These are phyloP conservation scores for Arizona elegans DNA, from an alignment of 2,113 vertebrate genomes.

Conservation along the genomic window DNA sequence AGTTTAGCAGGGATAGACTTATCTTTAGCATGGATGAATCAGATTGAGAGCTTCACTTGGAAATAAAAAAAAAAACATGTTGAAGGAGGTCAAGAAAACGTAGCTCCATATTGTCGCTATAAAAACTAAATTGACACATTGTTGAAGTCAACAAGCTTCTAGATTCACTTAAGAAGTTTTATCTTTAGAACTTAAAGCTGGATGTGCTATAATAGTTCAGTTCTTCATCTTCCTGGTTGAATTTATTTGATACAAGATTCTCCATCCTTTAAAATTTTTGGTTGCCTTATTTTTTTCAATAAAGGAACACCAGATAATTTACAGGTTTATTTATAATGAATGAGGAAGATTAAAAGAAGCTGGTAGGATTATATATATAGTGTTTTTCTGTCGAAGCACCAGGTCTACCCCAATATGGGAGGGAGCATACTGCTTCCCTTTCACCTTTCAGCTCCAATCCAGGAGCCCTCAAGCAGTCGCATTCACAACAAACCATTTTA, in stretches of 20 bases:
- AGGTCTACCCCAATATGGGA: no score
- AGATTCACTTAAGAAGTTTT: background rate
- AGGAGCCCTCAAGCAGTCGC: no score
- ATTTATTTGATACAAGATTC: background rate
- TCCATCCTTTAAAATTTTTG: slow-evolving; percentile 27
- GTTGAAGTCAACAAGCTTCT: background rate
- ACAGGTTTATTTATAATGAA: slow-evolving; percentile 49
- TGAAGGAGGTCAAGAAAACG: background rate
- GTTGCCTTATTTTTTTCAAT: slow-evolving; percentile 36
- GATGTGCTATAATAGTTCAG: background rate
- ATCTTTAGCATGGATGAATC: background rate
- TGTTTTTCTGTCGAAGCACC: no score
- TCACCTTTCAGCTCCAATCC: no score
- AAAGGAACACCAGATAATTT: slow-evolving; percentile 52
- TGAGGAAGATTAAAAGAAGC: slow-evolving; percentile 55
- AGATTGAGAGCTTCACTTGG: background rate
- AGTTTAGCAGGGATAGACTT: background rate
- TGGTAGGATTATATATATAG: background rate
- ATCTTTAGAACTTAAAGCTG: background rate
- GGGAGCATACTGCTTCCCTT: no score
- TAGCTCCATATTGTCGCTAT: background rate
- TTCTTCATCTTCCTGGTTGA: background rate
- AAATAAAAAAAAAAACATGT: background rate
- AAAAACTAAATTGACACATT: background rate
- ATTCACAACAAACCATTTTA: no score